Conservation (phyloP, 2,113 vertebrate species). For the Nothocercus nigrocapillus region DNA sequence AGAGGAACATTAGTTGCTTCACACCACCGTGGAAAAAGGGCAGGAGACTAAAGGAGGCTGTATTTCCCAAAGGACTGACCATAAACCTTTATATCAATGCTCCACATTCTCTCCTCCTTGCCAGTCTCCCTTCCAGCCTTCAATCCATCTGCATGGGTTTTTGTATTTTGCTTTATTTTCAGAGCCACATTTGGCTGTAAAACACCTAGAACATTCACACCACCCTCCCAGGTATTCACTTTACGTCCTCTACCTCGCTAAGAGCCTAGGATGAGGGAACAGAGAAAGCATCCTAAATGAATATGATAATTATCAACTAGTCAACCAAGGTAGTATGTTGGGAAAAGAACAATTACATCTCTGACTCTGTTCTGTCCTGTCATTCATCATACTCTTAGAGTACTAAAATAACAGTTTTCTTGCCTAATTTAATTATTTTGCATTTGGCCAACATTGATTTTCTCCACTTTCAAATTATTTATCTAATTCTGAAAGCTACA, state of each 20-base stretch:
- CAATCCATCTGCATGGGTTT: background rate
- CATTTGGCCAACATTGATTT: slow-evolving; percentile 10
- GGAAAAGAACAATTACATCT: background rate
- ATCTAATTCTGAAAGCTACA: background rate
- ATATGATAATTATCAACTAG: background rate
- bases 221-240: background rate
- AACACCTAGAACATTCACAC: background rate
- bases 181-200: background rate
- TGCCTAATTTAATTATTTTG: background rate
- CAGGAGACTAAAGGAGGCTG: background rate
- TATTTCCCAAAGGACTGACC: background rate
- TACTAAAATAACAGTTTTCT: background rate
- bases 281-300: background rate
- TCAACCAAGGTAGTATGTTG: background rate
- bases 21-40: background rate
- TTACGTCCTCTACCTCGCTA: background rate
- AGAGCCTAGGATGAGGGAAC: background rate
- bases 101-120: background rate
- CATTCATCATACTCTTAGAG: background rate
- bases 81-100: background rate
- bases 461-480: background rate
- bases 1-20: slow-evolving; percentile 27
- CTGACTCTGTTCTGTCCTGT: background rate
- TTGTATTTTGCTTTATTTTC: background rate
- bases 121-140: background rate